Conservation (phyloP, 2,797 vertebrate genomes). For the Cebuella pygmaea region DNA sequence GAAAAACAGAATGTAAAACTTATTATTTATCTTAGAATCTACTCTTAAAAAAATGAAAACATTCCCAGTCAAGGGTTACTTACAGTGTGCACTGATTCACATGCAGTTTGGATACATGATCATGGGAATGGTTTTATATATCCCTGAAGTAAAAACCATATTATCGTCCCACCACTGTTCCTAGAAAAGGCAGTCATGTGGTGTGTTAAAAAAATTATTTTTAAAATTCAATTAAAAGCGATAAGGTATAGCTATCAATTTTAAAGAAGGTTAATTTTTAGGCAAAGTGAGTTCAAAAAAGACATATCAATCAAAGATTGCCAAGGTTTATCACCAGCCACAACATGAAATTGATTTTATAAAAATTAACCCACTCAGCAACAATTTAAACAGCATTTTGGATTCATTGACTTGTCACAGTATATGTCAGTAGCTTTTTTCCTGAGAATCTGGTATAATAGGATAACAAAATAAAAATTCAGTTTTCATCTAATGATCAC, state of each 20-base stretch:
- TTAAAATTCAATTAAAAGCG: constrained; percentile 48
- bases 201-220: neutral
- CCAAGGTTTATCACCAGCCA: constrained; percentile 37
- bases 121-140: neutral
- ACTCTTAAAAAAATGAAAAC: neutral
- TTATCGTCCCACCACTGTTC: neutral
- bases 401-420: neutral
- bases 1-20: neutral
- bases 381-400: constrained; percentile 43
- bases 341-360: constrained; percentile 60
- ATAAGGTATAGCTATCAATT: constrained; percentile 26
- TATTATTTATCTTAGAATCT: neutral
- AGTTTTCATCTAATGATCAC: constrained; percentile 26
- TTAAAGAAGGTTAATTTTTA: constrained; percentile 53
- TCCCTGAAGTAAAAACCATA: neutral
- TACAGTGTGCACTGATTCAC: neutral
- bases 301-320: constrained; percentile 44
- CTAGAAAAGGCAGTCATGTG: neutral
- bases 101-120: neutral
- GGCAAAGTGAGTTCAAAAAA: neutral
- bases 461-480: constrained; percentile 24
- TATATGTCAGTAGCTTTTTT: neutral
- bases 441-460: neutral
- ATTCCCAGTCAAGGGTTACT: neutral
- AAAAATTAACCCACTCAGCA: constrained; percentile 46